Evolutionary conservation across 2,888 invertebrate species (phyloP).

Genomic region (Plemyria rubiginata): DNA sequence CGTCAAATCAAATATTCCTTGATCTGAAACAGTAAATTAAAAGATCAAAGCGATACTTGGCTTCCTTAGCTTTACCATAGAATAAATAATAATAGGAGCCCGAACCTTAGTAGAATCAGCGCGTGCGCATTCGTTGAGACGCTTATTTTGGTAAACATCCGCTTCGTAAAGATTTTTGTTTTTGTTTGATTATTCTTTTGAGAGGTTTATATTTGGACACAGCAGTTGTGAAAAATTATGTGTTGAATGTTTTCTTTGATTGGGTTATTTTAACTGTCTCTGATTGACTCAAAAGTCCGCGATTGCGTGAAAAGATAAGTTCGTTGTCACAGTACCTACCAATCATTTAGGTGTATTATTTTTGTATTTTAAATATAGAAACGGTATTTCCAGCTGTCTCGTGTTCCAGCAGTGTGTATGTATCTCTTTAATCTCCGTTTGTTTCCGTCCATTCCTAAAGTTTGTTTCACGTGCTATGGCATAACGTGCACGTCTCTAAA

Average conservation of each 20-base stretch:
- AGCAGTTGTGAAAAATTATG: constrained; percentile 9
- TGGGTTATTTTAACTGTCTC: constrained; percentile 8
- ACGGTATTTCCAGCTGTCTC: constrained; percentile 6
- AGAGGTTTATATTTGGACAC: constrained; percentile 26
- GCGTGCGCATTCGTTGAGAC: constrained; percentile 38
- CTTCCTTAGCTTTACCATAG: neutral
- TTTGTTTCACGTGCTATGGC: constrained; percentile 14
- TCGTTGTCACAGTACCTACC: neutral
- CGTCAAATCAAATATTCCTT: constrained; percentile 20
- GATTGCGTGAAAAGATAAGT: neutral
- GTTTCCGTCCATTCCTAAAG: constrained; percentile 6
- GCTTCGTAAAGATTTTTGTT: constrained; percentile 29
- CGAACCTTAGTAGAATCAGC: constrained; percentile 6
- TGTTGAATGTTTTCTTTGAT: neutral
- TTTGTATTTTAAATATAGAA: neutral
- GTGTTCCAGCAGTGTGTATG: neutral
- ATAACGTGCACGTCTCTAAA: no score
- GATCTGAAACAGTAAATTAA: constrained; percentile 22
- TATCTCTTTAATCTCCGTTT: constrained; percentile 17
- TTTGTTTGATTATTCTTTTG: constrained; percentile 32
- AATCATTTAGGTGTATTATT: no score
- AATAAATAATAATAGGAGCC: constrained; percentile 1
- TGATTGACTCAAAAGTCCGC: neutral
- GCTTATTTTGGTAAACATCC: constrained; percentile 45
- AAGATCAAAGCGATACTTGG: constrained; percentile 32